Evolutionary conservation across 2,797 vertebrate genomes (phyloP).

Genomic region (Euphonia xanthogaster): DNA sequence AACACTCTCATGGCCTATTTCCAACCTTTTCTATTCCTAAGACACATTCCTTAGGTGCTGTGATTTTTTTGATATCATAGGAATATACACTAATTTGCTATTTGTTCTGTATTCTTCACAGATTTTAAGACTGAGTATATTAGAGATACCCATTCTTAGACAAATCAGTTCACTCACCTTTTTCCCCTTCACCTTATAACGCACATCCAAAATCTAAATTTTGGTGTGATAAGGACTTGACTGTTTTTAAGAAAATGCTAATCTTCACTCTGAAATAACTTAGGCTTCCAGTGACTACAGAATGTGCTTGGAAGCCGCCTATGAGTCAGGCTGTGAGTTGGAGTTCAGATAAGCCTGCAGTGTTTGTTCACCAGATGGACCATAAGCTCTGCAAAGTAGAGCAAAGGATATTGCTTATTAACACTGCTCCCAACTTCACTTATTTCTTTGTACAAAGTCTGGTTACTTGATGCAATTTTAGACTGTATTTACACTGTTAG

Average conservation of each 20-base stretch:
- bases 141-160: background rate
- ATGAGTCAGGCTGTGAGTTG: slow-evolving; percentile 57
- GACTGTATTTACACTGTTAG: background rate
- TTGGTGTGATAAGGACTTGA: background rate
- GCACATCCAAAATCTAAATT: background rate
- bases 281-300: slow-evolving; percentile 65
- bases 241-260: slow-evolving; percentile 35
- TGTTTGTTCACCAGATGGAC: slow-evolving; percentile 64
- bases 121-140: background rate
- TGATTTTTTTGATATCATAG: background rate
- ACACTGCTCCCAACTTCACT: background rate
- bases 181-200: background rate
- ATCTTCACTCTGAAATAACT: slow-evolving; percentile 65
- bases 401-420: slow-evolving; percentile 52
- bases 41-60: background rate
- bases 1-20: background rate
- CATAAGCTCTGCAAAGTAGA: slow-evolving; percentile 46
- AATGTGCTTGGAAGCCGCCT: slow-evolving; percentile 39
- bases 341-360: slow-evolving; percentile 49
- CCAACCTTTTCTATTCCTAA: background rate
- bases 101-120: background rate
- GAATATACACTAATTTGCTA: background rate
- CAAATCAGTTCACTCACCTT: background rate
- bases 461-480: background rate
- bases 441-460: background rate